A percentile compares a stretch with the other conserved stretches of the same genome.
phyloP scores from a whole-genome alignment of 2,888 invertebrate genomes.

The Harpalus rubripes region DNA sequence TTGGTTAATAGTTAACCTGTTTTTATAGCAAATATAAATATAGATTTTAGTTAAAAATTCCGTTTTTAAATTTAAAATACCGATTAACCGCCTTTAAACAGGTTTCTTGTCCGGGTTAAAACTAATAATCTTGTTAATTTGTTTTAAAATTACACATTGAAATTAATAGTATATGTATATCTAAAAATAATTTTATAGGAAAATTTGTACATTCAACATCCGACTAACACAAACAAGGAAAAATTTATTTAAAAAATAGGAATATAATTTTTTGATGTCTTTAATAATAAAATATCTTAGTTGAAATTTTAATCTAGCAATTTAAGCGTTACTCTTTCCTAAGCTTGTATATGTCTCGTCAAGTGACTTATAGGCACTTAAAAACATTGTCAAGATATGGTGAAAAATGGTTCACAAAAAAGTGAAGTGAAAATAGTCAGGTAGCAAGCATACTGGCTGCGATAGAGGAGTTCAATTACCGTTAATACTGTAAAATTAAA shows the following conservation, averaged over 20 bases:
- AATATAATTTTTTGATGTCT: background rate
- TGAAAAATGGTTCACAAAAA: slow-evolving; percentile 43
- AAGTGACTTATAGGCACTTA: slow-evolving; percentile 43
- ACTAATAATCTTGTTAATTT: too few species aligned
- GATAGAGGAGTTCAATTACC: slow-evolving; percentile 2
- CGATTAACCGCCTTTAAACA: too few species aligned
- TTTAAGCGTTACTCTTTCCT: slow-evolving; percentile 19
- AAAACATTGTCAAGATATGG: slow-evolving; percentile 23
- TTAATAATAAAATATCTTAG: background rate
- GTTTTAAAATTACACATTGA: too few species aligned
- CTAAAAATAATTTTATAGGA: background rate
- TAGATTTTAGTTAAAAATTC: too few species aligned
- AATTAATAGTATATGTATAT: too few species aligned
- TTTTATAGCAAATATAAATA: too few species aligned
- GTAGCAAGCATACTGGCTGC: slow-evolving; percentile 23
- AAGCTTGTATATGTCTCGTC: slow-evolving; percentile 30
- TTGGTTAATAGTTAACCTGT: too few species aligned
- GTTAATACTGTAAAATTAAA: background rate
- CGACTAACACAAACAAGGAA: background rate
- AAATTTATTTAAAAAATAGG: background rate
- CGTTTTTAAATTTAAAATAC: too few species aligned
- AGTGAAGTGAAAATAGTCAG: slow-evolving; percentile 21
- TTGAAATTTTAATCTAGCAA: slow-evolving; percentile 16
- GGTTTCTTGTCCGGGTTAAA: too few species aligned
- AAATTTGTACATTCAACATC: background rate